Conservation (phyloP, 2,888 invertebrate species). For the Lithophane leautieri region DNA sequence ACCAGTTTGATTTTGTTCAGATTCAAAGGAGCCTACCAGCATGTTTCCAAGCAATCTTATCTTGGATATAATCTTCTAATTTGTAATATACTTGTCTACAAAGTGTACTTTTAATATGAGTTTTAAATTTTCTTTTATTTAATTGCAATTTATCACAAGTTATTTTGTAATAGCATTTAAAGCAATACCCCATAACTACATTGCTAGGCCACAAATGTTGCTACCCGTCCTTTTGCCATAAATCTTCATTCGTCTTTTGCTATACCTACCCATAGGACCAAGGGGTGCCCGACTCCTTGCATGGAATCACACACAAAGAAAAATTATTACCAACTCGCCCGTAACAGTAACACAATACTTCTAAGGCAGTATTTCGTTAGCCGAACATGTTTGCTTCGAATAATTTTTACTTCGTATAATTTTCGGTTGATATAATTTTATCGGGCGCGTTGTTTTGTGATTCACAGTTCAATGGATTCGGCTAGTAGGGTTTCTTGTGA, state of each 20-base stretch:
- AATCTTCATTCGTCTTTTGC: not conserved
- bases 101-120: no score
- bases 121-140: no score
- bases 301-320: conserved; percentile 21
- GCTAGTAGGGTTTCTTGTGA: conserved; percentile 74
- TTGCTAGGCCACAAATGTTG: not conserved
- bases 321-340: conserved; percentile 41
- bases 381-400: conserved; percentile 52
- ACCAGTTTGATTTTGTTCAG: no score
- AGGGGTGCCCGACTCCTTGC: conserved; percentile 12
- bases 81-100: no score
- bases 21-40: no score
- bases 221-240: not conserved
- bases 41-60: no score
- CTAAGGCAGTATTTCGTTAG: conserved; percentile 53
- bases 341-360: conserved; percentile 69
- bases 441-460: conserved; percentile 77
- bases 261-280: no score
- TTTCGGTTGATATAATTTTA: conserved; percentile 63
- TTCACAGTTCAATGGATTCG: conserved; percentile 72
- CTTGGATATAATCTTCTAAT: no score
- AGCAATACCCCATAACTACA: no score
- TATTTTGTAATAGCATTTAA: no score
- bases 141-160: no score
- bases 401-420: conserved; percentile 44